Percentiles rank a stretch among this genome's conserved stretches.
These are phyloP conservation scores for Eidolon helvum DNA, from an alignment of 2,113 vertebrate genomes.

Conservation along the genomic window DNA sequence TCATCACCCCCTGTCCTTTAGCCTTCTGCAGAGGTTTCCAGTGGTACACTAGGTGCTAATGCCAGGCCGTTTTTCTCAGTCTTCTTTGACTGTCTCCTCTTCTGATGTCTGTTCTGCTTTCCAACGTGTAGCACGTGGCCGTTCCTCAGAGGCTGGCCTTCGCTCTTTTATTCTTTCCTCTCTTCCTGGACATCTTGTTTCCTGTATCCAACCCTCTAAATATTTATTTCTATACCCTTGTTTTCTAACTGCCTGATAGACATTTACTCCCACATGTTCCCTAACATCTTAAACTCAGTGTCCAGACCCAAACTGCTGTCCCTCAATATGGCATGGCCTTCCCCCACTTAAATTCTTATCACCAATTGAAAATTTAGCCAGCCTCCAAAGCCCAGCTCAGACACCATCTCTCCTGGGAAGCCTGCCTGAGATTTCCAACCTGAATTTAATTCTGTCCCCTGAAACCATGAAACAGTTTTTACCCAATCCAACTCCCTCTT, in stretches of 20 bases:
- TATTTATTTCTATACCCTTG: background rate
- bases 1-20: background rate
- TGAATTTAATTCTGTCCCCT: background rate
- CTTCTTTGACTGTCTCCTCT: background rate
- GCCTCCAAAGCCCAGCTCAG: background rate
- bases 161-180: background rate
- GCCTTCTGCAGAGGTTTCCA: background rate
- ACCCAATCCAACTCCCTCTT: background rate
- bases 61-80: background rate
- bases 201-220: background rate
- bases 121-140: rapidly evolving
- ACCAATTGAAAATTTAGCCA: background rate
- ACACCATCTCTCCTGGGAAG: background rate
- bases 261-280: background rate
- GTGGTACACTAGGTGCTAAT: background rate
- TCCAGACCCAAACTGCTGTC: background rate
- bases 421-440: background rate
- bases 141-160: background rate
- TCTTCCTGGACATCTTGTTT: background rate
- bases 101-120: background rate
- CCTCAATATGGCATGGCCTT: background rate
- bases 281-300: background rate
- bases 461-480: background rate
- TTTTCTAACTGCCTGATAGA: background rate
- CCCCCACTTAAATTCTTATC: background rate